These are phyloP conservation scores for Dysmachus trigonus DNA, from an alignment of 2,888 invertebrate species.

Conservation along the genomic window DNA sequence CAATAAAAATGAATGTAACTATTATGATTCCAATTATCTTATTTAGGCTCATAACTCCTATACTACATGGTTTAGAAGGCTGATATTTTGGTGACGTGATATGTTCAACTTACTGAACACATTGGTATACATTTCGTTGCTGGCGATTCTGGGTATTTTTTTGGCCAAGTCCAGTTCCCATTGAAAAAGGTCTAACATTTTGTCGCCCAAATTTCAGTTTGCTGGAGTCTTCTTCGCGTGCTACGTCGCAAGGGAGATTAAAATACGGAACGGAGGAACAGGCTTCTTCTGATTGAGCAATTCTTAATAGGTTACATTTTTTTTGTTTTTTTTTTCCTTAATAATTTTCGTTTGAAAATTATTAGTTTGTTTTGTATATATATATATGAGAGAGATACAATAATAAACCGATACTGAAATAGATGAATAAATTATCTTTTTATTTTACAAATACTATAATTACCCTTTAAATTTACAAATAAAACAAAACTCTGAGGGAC, in stretches of 20 bases:
- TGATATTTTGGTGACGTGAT: too few species aligned
- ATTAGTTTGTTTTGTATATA: neutral
- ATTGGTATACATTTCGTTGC: too few species aligned
- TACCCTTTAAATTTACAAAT: neutral
- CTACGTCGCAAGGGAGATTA: slow-evolving; percentile 62
- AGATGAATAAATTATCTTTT: neutral
- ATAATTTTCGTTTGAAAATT: neutral
- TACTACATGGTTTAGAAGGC: too few species aligned
- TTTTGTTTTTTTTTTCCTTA: neutral
- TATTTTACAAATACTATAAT: neutral
- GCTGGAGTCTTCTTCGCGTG: slow-evolving; percentile 63
- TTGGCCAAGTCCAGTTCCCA: too few species aligned
- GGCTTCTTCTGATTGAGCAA: slow-evolving; percentile 55
- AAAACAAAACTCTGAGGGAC: too few species aligned
- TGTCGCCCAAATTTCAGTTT: slow-evolving; percentile 56
- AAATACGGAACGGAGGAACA: slow-evolving; percentile 61
- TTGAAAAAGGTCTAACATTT: neutral
- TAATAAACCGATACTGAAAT: neutral
- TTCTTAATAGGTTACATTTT: neutral
- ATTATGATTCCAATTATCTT: too few species aligned
- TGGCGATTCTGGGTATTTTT: too few species aligned
- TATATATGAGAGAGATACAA: neutral
- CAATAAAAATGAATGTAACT: too few species aligned
- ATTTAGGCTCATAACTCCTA: too few species aligned
- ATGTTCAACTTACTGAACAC: too few species aligned